Base-by-base conservation (phyloP, 1,140 invertebrate species). In the Holcopasites calliopsidis region DNA sequence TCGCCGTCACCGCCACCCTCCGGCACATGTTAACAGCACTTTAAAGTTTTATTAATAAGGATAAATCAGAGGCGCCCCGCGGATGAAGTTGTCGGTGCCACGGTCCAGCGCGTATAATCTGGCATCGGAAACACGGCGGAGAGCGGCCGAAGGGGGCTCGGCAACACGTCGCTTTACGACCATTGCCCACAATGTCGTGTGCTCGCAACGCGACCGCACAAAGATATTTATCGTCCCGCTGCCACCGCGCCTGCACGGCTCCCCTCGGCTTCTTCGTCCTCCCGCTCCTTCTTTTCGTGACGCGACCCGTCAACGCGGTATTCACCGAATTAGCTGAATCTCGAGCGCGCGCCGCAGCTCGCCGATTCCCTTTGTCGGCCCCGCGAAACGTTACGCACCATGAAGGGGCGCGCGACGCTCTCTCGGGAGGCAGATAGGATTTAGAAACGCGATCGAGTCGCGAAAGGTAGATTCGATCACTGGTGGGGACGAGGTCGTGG, bases 11-110 rank as follows among this genome's bases (percentile, higher is more conserved):
- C 68, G 58, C 71, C 60, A 61, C 50, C 55, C 44, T 68, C 33
- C 68, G 54, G 72, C 81, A 85, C 86, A 91, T 88, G 90, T 89
- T 89, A 90, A 89, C 88, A 89, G 87, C 84, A 86, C 82, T 86
- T 88, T 88, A 87, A 88, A 89, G 79, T 90, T 91, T 90, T 91
- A 91, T 91, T 91, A 91, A 91, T 90, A 91, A 90, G 88, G 86
- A 91, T 91, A 91, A 91, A 91, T 91, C 88, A 90, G 86, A 85
- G 89, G 85, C 88, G 89, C 88, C 89, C 88, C 86, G 88, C 85
- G 85, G 89, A 90, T 90, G 88, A 91, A 90, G 90, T 90, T 91
- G 88, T 91, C 87, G 85, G 86, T 77, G 83, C 82, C 81, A 68
- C 83, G 82, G 82, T 62, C 82, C 83, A 80, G 84, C 83, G 84